Percentiles rank a stretch among this genome's conserved stretches.
Evolutionary conservation across 2,113 vertebrate species (phyloP).

Genomic region (Mustelus asterias): DNA sequence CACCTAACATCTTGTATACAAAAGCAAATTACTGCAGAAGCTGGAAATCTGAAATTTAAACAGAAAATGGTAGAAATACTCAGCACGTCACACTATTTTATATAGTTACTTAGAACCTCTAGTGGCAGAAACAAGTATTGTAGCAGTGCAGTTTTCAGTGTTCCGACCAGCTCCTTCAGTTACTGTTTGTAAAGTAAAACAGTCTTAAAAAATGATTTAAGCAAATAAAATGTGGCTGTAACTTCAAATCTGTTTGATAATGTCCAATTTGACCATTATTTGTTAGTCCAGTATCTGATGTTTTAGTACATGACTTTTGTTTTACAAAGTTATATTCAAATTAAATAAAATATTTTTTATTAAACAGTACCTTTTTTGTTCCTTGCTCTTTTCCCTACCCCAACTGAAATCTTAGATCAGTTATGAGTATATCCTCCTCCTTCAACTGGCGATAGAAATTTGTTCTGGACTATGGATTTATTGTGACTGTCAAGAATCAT

Average conservation of each 20-base stretch:
- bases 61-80: no score
- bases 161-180: neutral
- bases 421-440: neutral
- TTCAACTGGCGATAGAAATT: neutral
- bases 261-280: neutral
- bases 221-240: neutral
- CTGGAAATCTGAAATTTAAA: no score
- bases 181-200: neutral
- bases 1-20: neutral
- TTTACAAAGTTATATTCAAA: neutral
- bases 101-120: neutral
- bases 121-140: neutral
- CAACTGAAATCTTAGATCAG: neutral
- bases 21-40: no score
- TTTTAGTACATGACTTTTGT: neutral
- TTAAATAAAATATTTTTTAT: neutral
- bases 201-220: neutral
- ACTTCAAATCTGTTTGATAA: neutral
- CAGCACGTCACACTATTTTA: no score
- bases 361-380: neutral
- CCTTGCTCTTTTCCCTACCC: neutral
- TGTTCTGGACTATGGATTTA: neutral
- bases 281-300: neutral
- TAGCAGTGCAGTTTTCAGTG: neutral
- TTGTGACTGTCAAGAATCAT: neutral